Conservation (phyloP, 64 coral and sea anemone species). For the Pachyseris speciosa region DNA sequence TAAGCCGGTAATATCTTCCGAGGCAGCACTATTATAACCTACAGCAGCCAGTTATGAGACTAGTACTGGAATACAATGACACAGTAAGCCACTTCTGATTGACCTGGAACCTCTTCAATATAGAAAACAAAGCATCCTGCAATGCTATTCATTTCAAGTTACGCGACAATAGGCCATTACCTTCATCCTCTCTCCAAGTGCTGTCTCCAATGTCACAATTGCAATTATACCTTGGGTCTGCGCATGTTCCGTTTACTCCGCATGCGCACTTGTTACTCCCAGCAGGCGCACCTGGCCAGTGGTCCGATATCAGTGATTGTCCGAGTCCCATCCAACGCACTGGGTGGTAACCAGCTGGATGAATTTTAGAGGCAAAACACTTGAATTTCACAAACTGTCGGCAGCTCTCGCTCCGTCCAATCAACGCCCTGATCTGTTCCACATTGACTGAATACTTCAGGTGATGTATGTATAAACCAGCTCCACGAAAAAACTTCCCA, state of each 20-base stretch:
- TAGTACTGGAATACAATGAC: too few species aligned
- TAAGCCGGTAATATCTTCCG: too few species aligned
- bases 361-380: conserved; percentile 31
- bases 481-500: too few species aligned
- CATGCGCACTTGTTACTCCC: conserved; percentile 44
- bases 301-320: not conserved
- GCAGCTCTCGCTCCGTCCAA: conserved; percentile 24
- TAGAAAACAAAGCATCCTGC: too few species aligned
- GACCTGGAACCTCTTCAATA: too few species aligned
- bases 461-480: not conserved
- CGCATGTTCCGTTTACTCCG: conserved; percentile 25
- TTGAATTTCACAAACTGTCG: conserved; percentile 43
- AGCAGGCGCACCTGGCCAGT: conserved; percentile 19
- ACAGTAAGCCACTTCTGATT: too few species aligned
- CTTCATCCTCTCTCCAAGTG: conserved; percentile 49
- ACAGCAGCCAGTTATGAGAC: too few species aligned
- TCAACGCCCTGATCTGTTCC: not conserved
- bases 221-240: not conserved
- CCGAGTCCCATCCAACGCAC: not conserved
- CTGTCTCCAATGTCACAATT: conserved; percentile 54
- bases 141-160: too few species aligned
- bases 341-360: not conserved
- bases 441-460: not conserved
- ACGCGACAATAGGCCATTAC: too few species aligned
- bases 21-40: too few species aligned